phyloP scores from a whole-genome alignment of 2,113 vertebrate species.

The Silurus glanis region DNA sequence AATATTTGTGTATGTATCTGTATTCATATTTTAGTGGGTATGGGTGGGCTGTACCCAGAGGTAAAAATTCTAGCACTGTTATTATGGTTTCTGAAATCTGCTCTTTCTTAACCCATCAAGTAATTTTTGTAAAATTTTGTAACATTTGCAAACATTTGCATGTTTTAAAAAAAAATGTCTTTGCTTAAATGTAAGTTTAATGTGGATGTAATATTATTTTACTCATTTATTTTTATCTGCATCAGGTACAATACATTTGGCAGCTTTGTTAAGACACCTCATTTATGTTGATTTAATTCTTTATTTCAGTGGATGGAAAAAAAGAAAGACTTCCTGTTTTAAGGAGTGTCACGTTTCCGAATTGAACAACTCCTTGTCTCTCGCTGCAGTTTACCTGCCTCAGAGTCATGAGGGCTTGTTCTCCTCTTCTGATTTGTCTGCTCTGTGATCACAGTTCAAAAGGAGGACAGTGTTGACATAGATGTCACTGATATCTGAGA shows the following conservation, averaged over 20 bases:
- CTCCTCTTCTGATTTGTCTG: slow-evolving; percentile 62
- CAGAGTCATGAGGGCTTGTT: slow-evolving; percentile 66
- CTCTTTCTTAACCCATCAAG: too few species aligned
- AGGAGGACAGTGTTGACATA: slow-evolving; percentile 72
- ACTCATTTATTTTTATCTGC: neutral
- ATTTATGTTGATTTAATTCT: slow-evolving; percentile 57
- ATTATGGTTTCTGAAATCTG: too few species aligned
- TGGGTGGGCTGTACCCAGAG: neutral
- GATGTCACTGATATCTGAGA: slow-evolving; percentile 66
- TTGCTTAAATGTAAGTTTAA: neutral
- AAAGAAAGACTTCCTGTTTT: slow-evolving; percentile 63
- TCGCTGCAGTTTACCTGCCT: slow-evolving; percentile 65
- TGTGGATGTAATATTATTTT: neutral
- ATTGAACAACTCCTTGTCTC: slow-evolving; percentile 60
- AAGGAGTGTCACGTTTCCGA: slow-evolving; percentile 64
- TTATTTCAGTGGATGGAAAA: slow-evolving; percentile 47
- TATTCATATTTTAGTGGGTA: neutral
- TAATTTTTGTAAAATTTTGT: too few species aligned
- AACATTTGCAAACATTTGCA: too few species aligned
- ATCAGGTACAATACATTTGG: slow-evolving; percentile 40
- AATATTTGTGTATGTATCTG: neutral
- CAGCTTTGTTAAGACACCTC: slow-evolving; percentile 48
- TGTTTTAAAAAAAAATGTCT: too few species aligned
- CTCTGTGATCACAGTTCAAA: slow-evolving; percentile 69
- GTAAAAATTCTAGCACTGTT: too few species aligned